Conservation (phyloP, 2,888 invertebrate genomes). For the Lasiommata megera region DNA sequence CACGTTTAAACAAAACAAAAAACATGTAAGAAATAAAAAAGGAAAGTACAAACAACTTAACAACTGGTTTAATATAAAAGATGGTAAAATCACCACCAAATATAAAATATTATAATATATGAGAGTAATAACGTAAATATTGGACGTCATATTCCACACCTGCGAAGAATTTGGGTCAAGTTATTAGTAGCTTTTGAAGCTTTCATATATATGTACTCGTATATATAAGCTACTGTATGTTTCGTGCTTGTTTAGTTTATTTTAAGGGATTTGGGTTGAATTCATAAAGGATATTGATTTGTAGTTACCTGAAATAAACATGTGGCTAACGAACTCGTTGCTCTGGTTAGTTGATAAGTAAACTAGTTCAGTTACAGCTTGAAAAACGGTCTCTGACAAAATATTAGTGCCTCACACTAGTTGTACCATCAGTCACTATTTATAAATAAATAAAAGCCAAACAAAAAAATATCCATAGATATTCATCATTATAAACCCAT, state of each 20-base stretch:
- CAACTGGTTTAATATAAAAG: not conserved
- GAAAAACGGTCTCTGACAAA: no score
- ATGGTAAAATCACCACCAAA: not conserved
- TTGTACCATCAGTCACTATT: no score
- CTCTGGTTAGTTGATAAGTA: not conserved
- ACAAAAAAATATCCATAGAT: no score
- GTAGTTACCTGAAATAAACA: not conserved
- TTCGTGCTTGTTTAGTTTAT: not conserved
- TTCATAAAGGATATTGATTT: conserved; percentile 9
- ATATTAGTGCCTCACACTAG: no score
- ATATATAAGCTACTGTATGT: not conserved
- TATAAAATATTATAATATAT: not conserved
- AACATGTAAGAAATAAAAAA: no score
- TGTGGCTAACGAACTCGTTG: not conserved
- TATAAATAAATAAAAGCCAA: no score
- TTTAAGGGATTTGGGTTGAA: conserved; percentile 10
- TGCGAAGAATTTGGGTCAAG: conserved; percentile 18
- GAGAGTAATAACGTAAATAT: conserved; percentile 3
- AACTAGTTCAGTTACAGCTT: no score
- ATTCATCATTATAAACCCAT: no score
- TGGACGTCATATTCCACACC: conserved; percentile 15
- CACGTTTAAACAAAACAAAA: no score
- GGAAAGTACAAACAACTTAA: no score
- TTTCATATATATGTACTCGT: conserved; percentile 1
- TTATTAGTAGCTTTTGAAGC: conserved; percentile 5